Evolutionary conservation across 2,113 vertebrate species (phyloP).

Genomic region (Sinocyclocheilus rhinocerous): DNA sequence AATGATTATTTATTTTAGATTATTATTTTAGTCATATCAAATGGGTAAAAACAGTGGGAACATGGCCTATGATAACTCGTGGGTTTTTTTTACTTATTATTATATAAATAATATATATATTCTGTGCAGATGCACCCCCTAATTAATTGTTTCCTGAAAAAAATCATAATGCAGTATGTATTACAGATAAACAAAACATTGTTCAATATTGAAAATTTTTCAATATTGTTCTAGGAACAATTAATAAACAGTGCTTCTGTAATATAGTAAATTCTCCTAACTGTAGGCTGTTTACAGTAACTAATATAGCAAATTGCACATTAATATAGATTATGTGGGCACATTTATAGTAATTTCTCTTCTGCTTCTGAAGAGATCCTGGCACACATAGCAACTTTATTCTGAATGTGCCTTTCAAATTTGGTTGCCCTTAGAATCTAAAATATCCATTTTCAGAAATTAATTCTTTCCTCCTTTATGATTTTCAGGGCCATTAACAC

Average conservation of each 20-base stretch:
- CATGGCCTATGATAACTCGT: too few species aligned
- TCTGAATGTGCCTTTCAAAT: not conserved
- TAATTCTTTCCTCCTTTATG: not conserved
- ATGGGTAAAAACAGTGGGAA: too few species aligned
- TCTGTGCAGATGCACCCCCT: too few species aligned
- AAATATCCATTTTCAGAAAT: slow-evolving; percentile 27
- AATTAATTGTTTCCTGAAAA: too few species aligned
- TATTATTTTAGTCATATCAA: too few species aligned
- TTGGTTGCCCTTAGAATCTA: not conserved
- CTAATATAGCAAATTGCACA: not conserved
- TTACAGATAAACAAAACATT: not conserved
- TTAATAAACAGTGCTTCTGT: not conserved
- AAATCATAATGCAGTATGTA: too few species aligned
- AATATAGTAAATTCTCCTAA: not conserved
- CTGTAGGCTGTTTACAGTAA: not conserved
- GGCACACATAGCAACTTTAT: not conserved
- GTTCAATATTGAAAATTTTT: too few species aligned
- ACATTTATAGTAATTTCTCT: not conserved
- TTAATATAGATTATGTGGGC: not conserved
- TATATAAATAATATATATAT: too few species aligned
- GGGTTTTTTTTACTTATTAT: too few species aligned
- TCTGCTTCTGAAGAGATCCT: not conserved
- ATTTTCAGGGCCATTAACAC: not conserved
- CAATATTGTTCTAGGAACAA: not conserved
- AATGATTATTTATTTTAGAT: too few species aligned